A percentile compares a stretch with the other conserved stretches of the same genome.
These are phyloP conservation scores for Oostethus manadensis DNA, from an alignment of 2,113 vertebrate genomes.

Conservation along the genomic window DNA sequence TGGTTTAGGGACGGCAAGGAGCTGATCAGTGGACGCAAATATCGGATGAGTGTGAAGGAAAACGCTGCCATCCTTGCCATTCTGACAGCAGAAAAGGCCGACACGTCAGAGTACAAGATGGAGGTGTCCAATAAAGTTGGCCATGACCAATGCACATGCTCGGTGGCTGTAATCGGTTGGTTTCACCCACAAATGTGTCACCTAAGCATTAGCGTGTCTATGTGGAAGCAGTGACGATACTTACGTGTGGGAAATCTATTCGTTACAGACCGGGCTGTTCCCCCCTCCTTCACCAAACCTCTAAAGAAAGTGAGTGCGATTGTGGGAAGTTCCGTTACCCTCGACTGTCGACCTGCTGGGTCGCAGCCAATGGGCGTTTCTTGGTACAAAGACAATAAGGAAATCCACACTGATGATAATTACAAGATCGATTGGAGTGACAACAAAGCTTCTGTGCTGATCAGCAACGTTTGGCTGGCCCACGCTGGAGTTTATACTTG, in stretches of 20 bases:
- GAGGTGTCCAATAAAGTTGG: constrained; percentile 92
- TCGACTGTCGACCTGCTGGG: constrained; percentile 90
- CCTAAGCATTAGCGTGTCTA: not conserved
- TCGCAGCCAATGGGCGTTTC: constrained; percentile 85
- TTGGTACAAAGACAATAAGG: constrained; percentile 86
- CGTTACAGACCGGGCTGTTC: constrained; percentile 84
- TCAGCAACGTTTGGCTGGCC: constrained; percentile 73
- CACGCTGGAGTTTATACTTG: constrained; percentile 86
- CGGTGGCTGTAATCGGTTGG: constrained; percentile 87
- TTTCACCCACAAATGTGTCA: constrained; percentile 32
- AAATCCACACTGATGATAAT: constrained; percentile 74
- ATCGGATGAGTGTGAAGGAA: constrained; percentile 85
- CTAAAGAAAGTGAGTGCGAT: constrained; percentile 82
- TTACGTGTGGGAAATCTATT: constrained; percentile 34
- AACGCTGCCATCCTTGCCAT: constrained; percentile 85
- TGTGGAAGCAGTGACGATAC: not conserved
- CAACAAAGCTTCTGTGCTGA: constrained; percentile 78
- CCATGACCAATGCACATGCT: constrained; percentile 81
- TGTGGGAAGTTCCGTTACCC: constrained; percentile 63
- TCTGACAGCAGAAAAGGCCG: constrained; percentile 80
- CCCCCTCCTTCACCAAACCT: constrained; percentile 87
- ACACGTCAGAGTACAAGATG: constrained; percentile 86
- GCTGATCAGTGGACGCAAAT: constrained; percentile 84
- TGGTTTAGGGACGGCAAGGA: constrained; percentile 90
- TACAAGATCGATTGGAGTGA: constrained; percentile 80